A percentile compares a stretch with the other conserved stretches of the same genome.
Evolutionary conservation across 1,140 invertebrate species (phyloP).

Genomic region (Halictus rubicundus): DNA sequence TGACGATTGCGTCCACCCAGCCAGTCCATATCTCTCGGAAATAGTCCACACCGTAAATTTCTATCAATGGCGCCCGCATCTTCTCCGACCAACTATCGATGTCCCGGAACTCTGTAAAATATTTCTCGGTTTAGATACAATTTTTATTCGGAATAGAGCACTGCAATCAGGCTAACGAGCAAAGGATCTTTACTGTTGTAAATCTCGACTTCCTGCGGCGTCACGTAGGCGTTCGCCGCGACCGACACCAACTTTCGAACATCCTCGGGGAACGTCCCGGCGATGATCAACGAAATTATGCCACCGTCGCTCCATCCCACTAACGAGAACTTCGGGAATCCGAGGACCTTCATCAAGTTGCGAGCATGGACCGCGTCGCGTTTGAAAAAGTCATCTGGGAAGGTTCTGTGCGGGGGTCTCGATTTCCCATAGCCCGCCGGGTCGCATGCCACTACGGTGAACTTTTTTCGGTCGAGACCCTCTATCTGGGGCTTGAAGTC

Average conservation of each 20-base stretch:
- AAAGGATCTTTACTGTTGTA: conserved; percentile 80
- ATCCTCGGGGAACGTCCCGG: conserved; percentile 84
- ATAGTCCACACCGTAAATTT: conserved; percentile 88
- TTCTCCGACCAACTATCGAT: conserved; percentile 89
- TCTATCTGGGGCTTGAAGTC: conserved; percentile 91
- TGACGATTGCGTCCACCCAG: conserved; percentile 87
- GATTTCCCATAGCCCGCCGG: conserved; percentile 94
- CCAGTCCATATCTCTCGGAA: conserved; percentile 86
- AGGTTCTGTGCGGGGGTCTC: conserved; percentile 88
- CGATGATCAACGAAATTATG: conserved; percentile 88
- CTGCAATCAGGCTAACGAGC: no score
- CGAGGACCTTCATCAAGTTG: conserved; percentile 87
- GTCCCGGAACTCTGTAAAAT: conserved; percentile 81
- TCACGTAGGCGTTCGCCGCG: conserved; percentile 89
- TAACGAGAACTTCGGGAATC: conserved; percentile 87
- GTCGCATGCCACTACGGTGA: conserved; percentile 92
- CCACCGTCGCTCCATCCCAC: conserved; percentile 96
- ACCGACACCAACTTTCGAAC: conserved; percentile 89
- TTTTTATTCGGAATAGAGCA: no score
- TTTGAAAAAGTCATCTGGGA: conserved; percentile 86
- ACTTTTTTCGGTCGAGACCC: conserved; percentile 84
- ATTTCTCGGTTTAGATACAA: neutral
- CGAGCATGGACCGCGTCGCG: conserved; percentile 87
- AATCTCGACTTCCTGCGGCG: conserved; percentile 84
- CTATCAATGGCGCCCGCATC: conserved; percentile 87